phyloP scores from a whole-genome alignment of 2,113 vertebrate species.

The Phrynosoma platyrhinos region DNA sequence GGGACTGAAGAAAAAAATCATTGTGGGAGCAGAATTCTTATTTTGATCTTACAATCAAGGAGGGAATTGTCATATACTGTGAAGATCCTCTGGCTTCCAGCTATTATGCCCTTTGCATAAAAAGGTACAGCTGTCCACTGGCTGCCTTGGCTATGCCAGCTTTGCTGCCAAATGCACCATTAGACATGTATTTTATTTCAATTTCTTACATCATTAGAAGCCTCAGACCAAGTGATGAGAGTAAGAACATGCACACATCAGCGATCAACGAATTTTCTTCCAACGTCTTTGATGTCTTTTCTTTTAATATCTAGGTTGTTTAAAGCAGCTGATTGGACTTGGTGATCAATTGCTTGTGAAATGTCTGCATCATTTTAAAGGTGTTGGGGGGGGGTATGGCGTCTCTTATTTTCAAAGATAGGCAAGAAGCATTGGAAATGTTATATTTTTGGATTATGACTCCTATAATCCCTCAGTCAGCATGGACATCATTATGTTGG shows the following conservation, averaged over 20 bases:
- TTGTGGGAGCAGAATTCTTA: too few relatives aligned
- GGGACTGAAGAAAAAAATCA: too few relatives aligned
- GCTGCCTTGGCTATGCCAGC: not conserved
- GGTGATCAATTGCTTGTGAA: not conserved
- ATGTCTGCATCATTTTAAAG: not conserved
- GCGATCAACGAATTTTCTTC: not conserved
- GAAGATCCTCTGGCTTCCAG: not conserved
- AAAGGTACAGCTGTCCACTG: not conserved
- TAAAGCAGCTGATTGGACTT: not conserved
- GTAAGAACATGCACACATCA: not conserved
- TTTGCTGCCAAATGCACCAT: constrained; percentile 26
- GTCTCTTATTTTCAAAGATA: not conserved
- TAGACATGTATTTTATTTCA: constrained; percentile 40
- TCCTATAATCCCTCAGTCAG: too few relatives aligned
- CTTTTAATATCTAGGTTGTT: not conserved
- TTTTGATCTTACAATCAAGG: not conserved
- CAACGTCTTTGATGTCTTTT: not conserved
- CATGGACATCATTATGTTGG: too few relatives aligned
- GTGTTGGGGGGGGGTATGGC: not conserved
- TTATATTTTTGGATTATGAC: too few relatives aligned
- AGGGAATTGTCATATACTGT: not conserved
- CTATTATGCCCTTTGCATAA: not conserved
- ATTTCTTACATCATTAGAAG: constrained; percentile 25
- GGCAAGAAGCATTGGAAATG: not conserved
- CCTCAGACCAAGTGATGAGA: not conserved